Base-by-base conservation (phyloP, 2,888 invertebrate species). In the Pollenia angustigena region DNA sequence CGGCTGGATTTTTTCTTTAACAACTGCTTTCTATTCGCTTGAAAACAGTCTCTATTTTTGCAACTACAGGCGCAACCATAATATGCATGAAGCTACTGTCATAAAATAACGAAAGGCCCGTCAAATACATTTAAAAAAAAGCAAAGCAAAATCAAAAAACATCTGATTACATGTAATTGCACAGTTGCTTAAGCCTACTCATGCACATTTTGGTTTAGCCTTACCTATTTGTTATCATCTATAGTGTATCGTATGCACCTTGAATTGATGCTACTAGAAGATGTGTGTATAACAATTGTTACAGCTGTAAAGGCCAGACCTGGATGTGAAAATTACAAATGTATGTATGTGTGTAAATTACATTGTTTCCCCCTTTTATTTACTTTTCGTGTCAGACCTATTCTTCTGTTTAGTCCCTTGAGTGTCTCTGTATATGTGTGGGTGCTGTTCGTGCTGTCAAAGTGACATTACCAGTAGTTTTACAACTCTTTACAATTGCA, bases 231-330 rank as follows among this genome's bases (percentile, higher is more conserved):
- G 52, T 18, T 1, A 40, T 4, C 2, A 16, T 11, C 50, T 8
- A 16, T 64, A 64, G 44, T 10, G 42, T 16, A 7, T 50, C 48
- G 48, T 46, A 74, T 60, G 16, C 54, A 64, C 76, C 64, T 76
- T 64, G 52, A 76, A 76, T 64, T 54, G 52, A n/a, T 54, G 76
- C 64, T 64, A 42, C 64, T 54, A 75, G 42, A 44, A 52, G 42
- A 48, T 58, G 48, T 40, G 58, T 75, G 50, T 50, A 62, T 42
- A 75, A 62, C 60, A 75, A 52, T 76, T 54, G 54, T 64, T 54
- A 11, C 64, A 64, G 54, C 23, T 64, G 23, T 46, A 75, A 50
- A 64, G 54, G 14, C 11, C 44, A 64, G 18, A 64, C 62, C 32
- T 60, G 60, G 23, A 32, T 72, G 46, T 48, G 14, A 52, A 8